phyloP scores from a whole-genome alignment of 2,797 vertebrate species.

The Hippoglossus hippoglossus region DNA sequence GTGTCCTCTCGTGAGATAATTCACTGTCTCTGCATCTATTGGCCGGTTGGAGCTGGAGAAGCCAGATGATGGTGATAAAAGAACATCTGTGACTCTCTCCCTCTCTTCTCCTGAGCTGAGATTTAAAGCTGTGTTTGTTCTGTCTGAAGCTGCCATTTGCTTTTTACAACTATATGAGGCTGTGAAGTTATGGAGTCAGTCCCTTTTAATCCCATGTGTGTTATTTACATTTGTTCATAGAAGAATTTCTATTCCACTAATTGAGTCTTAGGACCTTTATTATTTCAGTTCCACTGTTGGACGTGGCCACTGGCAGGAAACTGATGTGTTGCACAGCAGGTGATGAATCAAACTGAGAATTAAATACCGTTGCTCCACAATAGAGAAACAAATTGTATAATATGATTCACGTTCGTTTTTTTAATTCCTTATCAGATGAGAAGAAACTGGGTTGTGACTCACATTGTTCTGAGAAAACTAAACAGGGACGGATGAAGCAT shows the following conservation, averaged over 20 bases:
- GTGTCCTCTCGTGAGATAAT: constrained; percentile 23
- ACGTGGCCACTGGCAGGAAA: constrained; percentile 14
- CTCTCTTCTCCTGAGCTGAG: not conserved
- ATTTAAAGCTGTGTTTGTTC: not conserved
- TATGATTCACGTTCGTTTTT: no score
- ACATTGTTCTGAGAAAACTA: no score
- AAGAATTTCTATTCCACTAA: not conserved
- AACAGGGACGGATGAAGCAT: no score
- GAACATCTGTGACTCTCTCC: constrained; percentile 4
- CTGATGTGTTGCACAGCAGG: constrained; percentile 1
- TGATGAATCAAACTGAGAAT: constrained; percentile 1
- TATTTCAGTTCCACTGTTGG: constrained; percentile 7
- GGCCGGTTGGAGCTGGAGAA: constrained; percentile 7
- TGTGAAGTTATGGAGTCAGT: not conserved
- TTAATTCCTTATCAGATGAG: no score
- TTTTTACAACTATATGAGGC: not conserved
- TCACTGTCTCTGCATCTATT: constrained; percentile 20
- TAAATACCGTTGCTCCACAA: constrained; percentile 1
- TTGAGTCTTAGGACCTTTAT: constrained; percentile 20
- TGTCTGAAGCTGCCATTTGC: not conserved
- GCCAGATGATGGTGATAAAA: constrained; percentile 28
- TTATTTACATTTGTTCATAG: no score
- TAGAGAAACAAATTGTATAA: not conserved
- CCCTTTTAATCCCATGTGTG: not conserved
- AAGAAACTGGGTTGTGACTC: no score